Base-by-base conservation (phyloP, 2,113 vertebrate genomes). In the Macrotis lagotis region DNA sequence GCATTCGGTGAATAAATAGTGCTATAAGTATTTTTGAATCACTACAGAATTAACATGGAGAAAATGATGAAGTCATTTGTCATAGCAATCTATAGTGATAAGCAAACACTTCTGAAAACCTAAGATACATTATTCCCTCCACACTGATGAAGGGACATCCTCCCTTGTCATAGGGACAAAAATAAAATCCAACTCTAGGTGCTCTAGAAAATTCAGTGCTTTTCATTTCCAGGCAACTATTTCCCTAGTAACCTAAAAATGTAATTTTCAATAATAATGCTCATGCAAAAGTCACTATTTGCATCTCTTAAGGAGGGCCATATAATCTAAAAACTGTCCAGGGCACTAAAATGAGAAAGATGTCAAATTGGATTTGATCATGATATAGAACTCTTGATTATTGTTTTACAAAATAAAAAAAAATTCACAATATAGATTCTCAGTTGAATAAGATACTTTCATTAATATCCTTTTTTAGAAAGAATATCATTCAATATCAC, bases 141-240 rank as follows among this genome's bases (percentile, higher is more conserved):
- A 59, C 74, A 91, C 50, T 89, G 94, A 95, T 88, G 25, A 14
- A 59, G 5, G 96, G 59, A 47, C 93, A 93, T 16, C 12, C 25
- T 37, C 55, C 92, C 91, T 94, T 95, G 37, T 92, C 49, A 95
- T 92, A 91, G 88, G 55, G 93, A 95, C 14, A 92, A 92, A 96
- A 55, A 1, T 89, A 94, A 95, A 95, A 91, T 88, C 8, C 90
- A 91, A 93, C 44, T 93, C 28, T 48, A 93, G 28, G 59, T 88
- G 44, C 52, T 55, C 88, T 25, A 89, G 89, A 92, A 92, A 88
- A 7, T 10, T 49, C 1, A 93, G 3, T 89, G 92, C 94, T 51
- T 93, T 96, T 95, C 59, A 48, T 93, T 95, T 97, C 95, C 55
- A 51, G 50, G 49, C 83, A 95, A 47, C 3, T 66, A 37, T 66